phyloP scores from a whole-genome alignment of 2,113 vertebrate genomes.

The Quiscalus mexicanus region DNA sequence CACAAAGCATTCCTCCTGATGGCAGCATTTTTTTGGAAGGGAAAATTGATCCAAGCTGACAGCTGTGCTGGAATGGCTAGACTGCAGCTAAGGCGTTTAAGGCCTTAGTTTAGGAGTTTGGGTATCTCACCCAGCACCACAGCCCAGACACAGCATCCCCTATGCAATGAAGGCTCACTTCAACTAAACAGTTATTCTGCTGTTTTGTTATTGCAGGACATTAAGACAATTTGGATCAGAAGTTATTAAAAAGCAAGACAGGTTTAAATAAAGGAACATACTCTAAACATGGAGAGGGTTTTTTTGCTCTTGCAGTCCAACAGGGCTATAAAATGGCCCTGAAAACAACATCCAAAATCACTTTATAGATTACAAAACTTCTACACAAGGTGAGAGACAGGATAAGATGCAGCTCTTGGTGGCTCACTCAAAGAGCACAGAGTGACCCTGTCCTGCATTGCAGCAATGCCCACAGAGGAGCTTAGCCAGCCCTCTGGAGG shows the following conservation, averaged over 20 bases:
- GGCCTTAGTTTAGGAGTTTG: neutral
- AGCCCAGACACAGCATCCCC: neutral
- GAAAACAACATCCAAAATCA: neutral
- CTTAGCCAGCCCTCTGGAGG: neutral
- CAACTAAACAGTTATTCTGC: neutral
- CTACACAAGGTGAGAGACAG: neutral
- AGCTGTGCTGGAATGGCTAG: slow-evolving; percentile 61
- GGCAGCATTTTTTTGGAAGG: slow-evolving; percentile 52
- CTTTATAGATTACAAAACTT: neutral
- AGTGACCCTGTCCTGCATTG: neutral
- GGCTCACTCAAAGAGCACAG: neutral
- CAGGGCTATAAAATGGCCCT: neutral
- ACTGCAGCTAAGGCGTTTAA: slow-evolving; percentile 26
- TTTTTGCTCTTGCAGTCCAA: neutral
- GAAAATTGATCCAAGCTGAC: slow-evolving; percentile 64
- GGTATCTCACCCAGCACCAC: neutral
- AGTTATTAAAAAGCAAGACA: neutral
- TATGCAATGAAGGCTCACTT: neutral
- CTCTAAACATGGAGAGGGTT: neutral
- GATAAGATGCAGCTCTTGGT: neutral
- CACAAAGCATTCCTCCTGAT: slow-evolving; percentile 18
- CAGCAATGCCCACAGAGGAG: neutral
- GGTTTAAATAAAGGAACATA: neutral
- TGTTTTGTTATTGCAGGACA: neutral
- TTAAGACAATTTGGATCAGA: neutral